A percentile compares a stretch with the other conserved stretches of the same genome.
phyloP scores from a whole-genome alignment of 1,140 invertebrate genomes.

The Bilobella aurantiaca region DNA sequence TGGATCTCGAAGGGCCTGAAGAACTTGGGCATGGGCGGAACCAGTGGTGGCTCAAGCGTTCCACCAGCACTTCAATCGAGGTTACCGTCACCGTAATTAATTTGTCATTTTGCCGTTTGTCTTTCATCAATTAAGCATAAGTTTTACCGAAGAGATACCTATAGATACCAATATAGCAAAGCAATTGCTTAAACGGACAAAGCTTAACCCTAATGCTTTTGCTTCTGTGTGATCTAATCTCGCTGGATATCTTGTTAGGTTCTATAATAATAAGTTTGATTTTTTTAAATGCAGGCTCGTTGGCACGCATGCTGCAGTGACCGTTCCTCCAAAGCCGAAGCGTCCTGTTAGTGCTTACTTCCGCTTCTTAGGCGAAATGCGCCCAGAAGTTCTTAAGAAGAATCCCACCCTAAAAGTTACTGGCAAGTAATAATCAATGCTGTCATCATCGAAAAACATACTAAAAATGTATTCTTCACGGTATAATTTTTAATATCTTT shows the following conservation, averaged over 20 bases:
- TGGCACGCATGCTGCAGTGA: conserved; percentile 1
- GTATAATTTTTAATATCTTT: neutral
- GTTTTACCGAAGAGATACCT: neutral
- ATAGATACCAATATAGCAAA: neutral
- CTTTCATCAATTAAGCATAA: neutral
- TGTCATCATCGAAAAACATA: neutral
- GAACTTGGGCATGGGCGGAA: conserved; percentile 15
- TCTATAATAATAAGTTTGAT: no score
- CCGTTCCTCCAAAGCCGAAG: conserved; percentile 22
- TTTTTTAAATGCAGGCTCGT: conserved; percentile 21
- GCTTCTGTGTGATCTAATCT: no score
- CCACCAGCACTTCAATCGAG: conserved; percentile 19
- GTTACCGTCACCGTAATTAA: conserved; percentile 18
- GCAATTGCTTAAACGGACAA: neutral
- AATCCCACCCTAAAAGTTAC: conserved; percentile 11
- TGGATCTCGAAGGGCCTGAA: conserved; percentile 24
- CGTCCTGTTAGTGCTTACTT: conserved; percentile 26
- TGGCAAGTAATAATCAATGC: neutral
- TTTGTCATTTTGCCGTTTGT: neutral
- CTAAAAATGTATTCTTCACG: neutral
- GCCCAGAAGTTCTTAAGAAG: conserved; percentile 16
- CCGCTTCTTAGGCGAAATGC: conserved; percentile 18
- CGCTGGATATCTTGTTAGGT: neutral
- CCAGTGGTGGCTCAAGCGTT: neutral
- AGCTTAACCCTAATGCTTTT: no score